Evolutionary conservation across 2,888 invertebrate species (phyloP), one percentile per base, ranked within the genome.

Genomic region (Epirrita christyi): DNA sequence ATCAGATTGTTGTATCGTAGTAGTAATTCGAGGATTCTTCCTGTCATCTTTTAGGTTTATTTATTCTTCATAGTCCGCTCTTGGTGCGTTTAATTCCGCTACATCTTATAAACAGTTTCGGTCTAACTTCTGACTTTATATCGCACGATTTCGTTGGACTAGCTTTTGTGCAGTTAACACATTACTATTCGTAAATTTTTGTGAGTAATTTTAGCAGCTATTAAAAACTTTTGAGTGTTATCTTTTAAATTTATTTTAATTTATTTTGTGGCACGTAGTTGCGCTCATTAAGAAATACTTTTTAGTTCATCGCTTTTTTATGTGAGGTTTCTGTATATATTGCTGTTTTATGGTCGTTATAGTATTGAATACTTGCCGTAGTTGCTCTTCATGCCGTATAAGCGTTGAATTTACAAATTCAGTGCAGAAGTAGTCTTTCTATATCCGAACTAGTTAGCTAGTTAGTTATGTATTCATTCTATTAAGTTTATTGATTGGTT

Each of bases 81-180:
- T 46, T 14, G 7, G 34, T 47, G 13, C 2, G 48, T 11, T 9
- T 15, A 36, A 48, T 46, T 52, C 27, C 58, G 44, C 54, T 61
- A 54, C 51, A 49, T 52, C 56, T 63, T 50, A 49, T 61, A 46
- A 50, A 49, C 61, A 52, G 54, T 42, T 60, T 28, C 47, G 34
- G 49, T 50, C 66, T 66, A 54, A 52, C 48, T 36, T 47, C 38
- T 43, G 46, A 66, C 65, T 67, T 65, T 63, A 66, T 66, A 68
- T 66, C 62, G 67, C 66, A 64, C 61, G 59, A 59, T 67, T 67
- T 61, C 60, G 64, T 62, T 67, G 62, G 59, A 65, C 67, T 55
- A 60, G 59, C 66, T 64, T 71, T 70, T 72, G 63, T 66, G 64
- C 68, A 75, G 43, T 72, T 75, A 67, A 21, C 48, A 29, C 10